These are phyloP conservation scores for Cisticola juncidis DNA, from an alignment of 2,113 vertebrate genomes.

Conservation along the genomic window DNA sequence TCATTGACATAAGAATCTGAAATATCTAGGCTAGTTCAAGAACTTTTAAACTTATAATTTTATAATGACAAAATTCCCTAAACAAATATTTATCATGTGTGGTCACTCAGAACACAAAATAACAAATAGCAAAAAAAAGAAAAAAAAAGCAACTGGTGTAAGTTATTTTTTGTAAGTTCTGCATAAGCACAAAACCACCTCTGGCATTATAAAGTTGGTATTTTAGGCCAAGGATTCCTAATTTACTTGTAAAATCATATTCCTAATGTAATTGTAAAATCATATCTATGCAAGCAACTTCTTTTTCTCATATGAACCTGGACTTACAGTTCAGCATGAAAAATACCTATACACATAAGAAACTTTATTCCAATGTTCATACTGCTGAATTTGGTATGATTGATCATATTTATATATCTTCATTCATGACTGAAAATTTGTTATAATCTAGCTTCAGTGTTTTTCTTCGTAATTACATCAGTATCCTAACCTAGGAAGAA, in stretches of 20 bases:
- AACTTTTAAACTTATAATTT: neutral
- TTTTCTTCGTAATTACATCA: neutral
- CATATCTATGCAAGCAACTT: neutral
- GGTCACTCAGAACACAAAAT: neutral
- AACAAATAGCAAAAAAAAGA: neutral
- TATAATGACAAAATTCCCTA: neutral
- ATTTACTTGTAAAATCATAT: too few species aligned
- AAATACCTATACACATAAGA: neutral
- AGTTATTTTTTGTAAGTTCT: neutral
- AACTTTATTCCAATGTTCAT: neutral
- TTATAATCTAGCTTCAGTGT: neutral
- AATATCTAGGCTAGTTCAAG: neutral
- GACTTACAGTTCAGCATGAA: neutral
- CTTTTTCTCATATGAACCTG: neutral
- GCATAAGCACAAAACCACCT: neutral
- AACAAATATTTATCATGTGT: neutral
- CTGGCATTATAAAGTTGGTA: neutral
- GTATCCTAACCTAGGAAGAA: neutral
- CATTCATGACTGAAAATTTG: neutral
- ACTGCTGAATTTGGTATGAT: neutral
- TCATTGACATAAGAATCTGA: neutral
- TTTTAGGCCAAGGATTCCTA: neutral
- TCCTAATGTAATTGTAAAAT: neutral
- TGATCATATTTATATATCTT: neutral
- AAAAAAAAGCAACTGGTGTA: rapidly evolving